Conservation (phyloP, 2,113 vertebrate species). For the Maccullochella peelii region DNA sequence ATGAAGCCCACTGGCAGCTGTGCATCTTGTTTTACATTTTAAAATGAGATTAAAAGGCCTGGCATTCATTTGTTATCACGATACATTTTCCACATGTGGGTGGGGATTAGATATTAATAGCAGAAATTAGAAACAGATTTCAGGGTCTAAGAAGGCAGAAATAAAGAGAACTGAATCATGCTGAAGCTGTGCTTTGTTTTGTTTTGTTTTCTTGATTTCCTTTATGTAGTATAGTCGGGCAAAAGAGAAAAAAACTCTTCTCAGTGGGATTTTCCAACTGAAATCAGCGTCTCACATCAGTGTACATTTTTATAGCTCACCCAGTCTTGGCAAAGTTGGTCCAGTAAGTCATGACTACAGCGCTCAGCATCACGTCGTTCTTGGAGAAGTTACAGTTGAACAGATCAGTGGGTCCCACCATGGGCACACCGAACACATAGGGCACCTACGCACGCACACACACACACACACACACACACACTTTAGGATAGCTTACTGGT, state of each 20-base stretch:
- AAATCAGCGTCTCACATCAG: slow-evolving; percentile 30
- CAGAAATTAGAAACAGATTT: slow-evolving; percentile 42
- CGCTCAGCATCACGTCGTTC: slow-evolving; percentile 98
- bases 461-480: slow-evolving; percentile 25
- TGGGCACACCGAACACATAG: slow-evolving; percentile 96
- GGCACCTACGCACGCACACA: slow-evolving; percentile 83
- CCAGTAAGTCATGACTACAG: slow-evolving; percentile 99
- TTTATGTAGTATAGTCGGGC: not conserved
- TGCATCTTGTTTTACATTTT: slow-evolving; percentile 30
- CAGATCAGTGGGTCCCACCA: slow-evolving; percentile 94
- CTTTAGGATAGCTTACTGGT: not conserved
- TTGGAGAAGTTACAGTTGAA: slow-evolving; percentile 99
- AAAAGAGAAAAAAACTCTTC: not conserved
- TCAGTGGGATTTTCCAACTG: slow-evolving; percentile 2
- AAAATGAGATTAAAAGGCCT: slow-evolving; percentile 48
- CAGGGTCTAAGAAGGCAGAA: slow-evolving; percentile 14
- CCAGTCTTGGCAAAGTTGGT: slow-evolving; percentile 99
- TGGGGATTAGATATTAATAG: slow-evolving; percentile 48
- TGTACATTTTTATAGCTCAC: slow-evolving; percentile 80
- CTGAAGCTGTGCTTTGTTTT: slow-evolving; percentile 25
- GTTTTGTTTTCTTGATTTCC: slow-evolving; percentile 33
- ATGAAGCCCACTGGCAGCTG: slow-evolving; percentile 20
- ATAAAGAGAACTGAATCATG: slow-evolving; percentile 30
- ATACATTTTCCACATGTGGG: slow-evolving; percentile 20
- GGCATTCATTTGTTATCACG: slow-evolving; percentile 12